Evolutionary conservation across 2,113 vertebrate genomes (phyloP).

Genomic region (Cyanoramphus novaezelandiae): DNA sequence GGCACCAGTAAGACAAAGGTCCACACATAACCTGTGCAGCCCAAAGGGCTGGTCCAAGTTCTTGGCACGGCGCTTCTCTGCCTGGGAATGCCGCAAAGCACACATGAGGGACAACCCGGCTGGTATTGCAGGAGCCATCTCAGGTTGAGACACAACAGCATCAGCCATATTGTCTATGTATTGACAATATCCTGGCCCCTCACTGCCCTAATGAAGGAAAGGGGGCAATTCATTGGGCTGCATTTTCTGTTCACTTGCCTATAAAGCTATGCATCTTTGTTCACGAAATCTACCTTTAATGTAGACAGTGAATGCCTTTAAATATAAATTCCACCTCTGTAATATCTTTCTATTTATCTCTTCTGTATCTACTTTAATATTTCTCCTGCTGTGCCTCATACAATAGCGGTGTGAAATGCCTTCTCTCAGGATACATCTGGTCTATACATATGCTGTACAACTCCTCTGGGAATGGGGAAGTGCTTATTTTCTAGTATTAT

Average conservation of each 20-base stretch:
- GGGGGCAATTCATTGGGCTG: neutral
- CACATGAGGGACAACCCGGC: accelerated
- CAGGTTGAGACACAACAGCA: neutral
- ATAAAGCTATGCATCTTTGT: neutral
- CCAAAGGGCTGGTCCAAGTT: neutral
- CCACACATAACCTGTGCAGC: neutral
- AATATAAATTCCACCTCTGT: neutral
- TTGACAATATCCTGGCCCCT: neutral
- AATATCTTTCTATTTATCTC: neutral
- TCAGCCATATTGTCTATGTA: neutral
- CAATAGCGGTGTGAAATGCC: neutral
- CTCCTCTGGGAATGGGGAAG: neutral
- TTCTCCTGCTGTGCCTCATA: neutral
- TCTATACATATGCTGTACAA: neutral
- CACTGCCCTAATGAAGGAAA: neutral
- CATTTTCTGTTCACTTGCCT: neutral
- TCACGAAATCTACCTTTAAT: neutral
- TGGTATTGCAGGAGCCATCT: neutral
- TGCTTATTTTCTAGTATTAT: neutral
- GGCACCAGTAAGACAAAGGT: neutral
- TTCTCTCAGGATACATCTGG: neutral
- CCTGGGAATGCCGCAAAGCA: neutral
- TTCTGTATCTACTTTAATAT: neutral
- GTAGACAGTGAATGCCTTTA: neutral
- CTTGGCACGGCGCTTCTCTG: accelerated